Base-by-base conservation (phyloP, 2,797 vertebrate species). In the Karalla daura region DNA sequence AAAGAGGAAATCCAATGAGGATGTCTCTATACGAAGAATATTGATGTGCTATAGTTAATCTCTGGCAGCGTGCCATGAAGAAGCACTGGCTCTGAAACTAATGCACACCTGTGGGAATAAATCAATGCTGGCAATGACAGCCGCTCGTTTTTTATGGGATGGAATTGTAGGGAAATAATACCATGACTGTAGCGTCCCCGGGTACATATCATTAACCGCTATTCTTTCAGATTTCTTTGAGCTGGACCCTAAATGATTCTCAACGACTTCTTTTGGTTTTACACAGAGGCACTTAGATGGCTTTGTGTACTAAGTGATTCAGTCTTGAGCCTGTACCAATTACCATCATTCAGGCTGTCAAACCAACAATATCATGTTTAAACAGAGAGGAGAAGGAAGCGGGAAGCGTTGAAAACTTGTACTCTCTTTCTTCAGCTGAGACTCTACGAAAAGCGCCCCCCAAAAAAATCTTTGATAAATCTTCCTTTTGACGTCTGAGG, bases 31-130 rank as follows among this genome's bases (percentile, higher is more conserved):
- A 78, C 3, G 24, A 61, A 66, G 74, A 70, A 77, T 83, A 85
- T 84, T 84, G 84, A 89, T 86, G 86, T 54, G 67, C 63, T 58
- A 72, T 60, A 63, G 80, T 86, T 87, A 77, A 85, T 84, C 80
- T 83, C 63, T 81, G 86, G 84, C 76, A 83, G 69, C 11, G 28
- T 50, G 74, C 83, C 76, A 82, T 33, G 43, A 73, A 78, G 59
- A 67, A 58, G 61, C 40, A 67, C 35, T 4, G 37, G 56, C 78
- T 78, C 77, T 66, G 67, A 82, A 86, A 76, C 64, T 39, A 74
- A 77, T 72, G 72, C 62, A 61, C 84, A 86, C 85, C 83, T 86
- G 76, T 83, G 77, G 83, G 70, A 76, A 85, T 82, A 76, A 84
- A 90, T 89, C 86, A 85, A 73, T 74, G 72, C 47, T 59, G 68